Evolutionary conservation across 2,113 vertebrate genomes (phyloP).

Genomic region (Alexandromys fortis): DNA sequence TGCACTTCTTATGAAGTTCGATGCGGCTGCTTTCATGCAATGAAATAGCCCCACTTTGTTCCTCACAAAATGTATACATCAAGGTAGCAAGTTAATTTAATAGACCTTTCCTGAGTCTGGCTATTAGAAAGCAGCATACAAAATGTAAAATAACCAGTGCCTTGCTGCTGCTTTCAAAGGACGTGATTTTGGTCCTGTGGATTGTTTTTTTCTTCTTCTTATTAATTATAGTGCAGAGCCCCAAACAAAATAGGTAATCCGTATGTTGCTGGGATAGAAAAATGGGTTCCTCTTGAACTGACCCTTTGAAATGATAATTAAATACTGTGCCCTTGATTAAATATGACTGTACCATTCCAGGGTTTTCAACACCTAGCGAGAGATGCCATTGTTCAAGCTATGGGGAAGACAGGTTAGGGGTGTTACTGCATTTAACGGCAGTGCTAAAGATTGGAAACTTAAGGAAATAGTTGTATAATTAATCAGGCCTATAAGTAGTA

Average conservation of each 20-base stretch:
- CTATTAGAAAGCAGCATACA: constrained; percentile 19
- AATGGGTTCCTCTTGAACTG: background rate
- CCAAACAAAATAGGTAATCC: constrained; percentile 18
- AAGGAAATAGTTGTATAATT: constrained; percentile 34
- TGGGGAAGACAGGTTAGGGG: background rate
- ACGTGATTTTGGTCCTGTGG: background rate
- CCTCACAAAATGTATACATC: background rate
- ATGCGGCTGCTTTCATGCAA: background rate
- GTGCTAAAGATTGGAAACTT: background rate
- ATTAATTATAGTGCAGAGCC: constrained; percentile 11
- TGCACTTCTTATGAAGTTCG: background rate
- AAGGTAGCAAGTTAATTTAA: constrained; percentile 31
- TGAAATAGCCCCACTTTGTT: background rate
- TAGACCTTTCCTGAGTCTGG: background rate
- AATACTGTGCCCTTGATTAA: constrained; percentile 9
- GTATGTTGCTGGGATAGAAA: background rate
- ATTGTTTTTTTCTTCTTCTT: background rate
- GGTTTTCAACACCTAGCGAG: background rate
- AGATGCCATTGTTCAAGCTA: background rate
- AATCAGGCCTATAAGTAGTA: constrained; percentile 7
- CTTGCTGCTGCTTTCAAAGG: constrained; percentile 53
- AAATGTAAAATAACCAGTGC: background rate
- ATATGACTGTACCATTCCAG: background rate
- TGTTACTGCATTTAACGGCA: background rate
- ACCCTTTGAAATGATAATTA: constrained; percentile 36